A percentile compares a stretch with the other conserved stretches of the same genome.
phyloP scores from a whole-genome alignment of 2,797 vertebrate genomes.

The Alauda arvensis region DNA sequence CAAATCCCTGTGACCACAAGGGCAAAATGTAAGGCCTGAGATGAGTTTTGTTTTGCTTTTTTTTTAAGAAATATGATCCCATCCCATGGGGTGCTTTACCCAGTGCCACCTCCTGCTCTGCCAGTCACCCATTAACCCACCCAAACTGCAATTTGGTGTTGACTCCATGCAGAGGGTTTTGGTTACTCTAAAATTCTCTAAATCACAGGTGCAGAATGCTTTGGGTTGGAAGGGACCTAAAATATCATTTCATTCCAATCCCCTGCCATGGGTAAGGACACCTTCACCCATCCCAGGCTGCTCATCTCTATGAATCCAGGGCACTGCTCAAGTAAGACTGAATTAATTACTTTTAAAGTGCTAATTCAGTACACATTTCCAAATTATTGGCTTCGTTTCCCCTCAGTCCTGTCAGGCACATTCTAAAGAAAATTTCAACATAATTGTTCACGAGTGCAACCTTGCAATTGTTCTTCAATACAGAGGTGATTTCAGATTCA shows the following conservation, averaged over 20 bases:
- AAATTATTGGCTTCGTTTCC: not conserved
- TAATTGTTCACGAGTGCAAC: not conserved
- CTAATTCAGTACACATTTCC: not conserved
- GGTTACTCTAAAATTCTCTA: not conserved
- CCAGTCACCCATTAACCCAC: not conserved
- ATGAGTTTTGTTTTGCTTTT: not conserved
- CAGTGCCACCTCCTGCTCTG: slow-evolving; percentile 1
- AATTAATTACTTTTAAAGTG: not conserved
- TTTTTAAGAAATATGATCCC: not conserved
- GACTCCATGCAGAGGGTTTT: not conserved
- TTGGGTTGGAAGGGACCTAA: not conserved
- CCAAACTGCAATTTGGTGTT: not conserved
- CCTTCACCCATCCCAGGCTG: fast-evolving
- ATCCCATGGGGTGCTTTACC: not conserved
- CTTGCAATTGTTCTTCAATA: not conserved
- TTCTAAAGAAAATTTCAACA: not conserved
- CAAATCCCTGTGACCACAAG: not conserved
- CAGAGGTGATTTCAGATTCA: not conserved
- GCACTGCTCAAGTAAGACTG: not conserved
- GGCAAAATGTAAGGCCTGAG: not conserved
- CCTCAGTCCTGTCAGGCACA: not conserved
- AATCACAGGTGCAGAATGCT: not conserved
- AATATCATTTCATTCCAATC: not conserved
- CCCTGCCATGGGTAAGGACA: not conserved
- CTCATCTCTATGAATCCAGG: not conserved